These are phyloP conservation scores for Coregonus suidteri DNA, from an alignment of 2,797 vertebrate species.

Conservation along the genomic window DNA sequence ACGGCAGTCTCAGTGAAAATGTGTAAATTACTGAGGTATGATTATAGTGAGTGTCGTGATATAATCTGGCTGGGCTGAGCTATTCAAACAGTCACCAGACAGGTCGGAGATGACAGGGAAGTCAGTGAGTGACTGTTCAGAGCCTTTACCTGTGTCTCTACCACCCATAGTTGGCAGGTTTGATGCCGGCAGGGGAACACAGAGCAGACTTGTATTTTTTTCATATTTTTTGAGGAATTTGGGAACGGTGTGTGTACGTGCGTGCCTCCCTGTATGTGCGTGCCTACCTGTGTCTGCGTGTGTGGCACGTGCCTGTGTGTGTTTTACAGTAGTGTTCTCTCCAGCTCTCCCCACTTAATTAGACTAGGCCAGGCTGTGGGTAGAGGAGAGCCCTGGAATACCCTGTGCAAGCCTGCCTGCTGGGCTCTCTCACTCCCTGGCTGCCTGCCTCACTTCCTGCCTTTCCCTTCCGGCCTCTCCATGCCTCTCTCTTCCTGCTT, in stretches of 20 bases:
- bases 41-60: conserved; percentile 14
- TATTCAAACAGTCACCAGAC: background rate
- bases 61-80: background rate
- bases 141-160: conserved; percentile 52
- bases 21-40: conserved; percentile 1
- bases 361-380: too few relatives aligned
- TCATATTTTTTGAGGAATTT: too few relatives aligned
- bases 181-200: too few relatives aligned
- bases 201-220: too few relatives aligned
- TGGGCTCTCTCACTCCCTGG: conserved; percentile 43
- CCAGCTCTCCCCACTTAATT: conserved; percentile 13
- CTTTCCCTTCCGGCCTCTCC: conserved; percentile 34
- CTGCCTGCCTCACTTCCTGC: conserved; percentile 74
- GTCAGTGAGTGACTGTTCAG: conserved; percentile 34
- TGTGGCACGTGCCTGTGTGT: background rate
- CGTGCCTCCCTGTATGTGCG: conserved; percentile 18
- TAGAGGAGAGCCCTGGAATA: too few relatives aligned
- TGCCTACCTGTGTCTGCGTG: conserved; percentile 20
- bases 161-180: conserved; percentile 22
- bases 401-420: too few relatives aligned
- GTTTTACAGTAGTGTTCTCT: conserved; percentile 42
- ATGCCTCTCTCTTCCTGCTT: background rate
- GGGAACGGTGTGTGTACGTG: background rate
- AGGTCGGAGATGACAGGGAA: background rate
- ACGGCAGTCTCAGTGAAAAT: background rate